Evolutionary conservation across 2,797 vertebrate genomes (phyloP).

Genomic region (Lepilemur septentrionalis): DNA sequence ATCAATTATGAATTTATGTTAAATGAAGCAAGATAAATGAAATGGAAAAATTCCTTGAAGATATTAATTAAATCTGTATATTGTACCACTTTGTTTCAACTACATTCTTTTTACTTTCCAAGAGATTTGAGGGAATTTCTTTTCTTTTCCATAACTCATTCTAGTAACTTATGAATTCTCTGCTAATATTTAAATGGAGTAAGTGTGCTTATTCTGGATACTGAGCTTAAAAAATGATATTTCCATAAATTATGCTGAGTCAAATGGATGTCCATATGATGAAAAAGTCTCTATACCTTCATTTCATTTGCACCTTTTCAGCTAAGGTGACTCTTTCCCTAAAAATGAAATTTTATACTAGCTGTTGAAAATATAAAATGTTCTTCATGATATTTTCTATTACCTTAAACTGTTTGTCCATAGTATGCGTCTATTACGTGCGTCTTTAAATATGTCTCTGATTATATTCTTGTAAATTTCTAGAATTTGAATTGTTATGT

Average conservation of each 20-base stretch:
- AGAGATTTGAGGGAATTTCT: background rate
- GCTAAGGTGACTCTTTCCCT: background rate
- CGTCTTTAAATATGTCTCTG: background rate
- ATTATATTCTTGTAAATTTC: background rate
- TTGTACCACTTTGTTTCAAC: background rate
- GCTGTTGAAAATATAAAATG: background rate
- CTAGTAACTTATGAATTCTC: background rate
- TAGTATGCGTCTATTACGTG: background rate
- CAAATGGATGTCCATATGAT: background rate
- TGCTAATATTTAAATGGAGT: background rate
- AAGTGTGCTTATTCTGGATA: background rate
- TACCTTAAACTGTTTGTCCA: background rate
- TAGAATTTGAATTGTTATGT: background rate
- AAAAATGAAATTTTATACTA: background rate
- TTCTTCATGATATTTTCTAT: background rate
- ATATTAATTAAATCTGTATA: background rate
- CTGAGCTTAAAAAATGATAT: background rate
- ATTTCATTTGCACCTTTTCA: background rate
- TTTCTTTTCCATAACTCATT: background rate
- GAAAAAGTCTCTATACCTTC: background rate
- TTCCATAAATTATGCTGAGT: background rate
- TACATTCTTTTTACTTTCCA: background rate
- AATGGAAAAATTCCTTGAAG: background rate
- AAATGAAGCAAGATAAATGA: background rate
- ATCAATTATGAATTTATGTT: background rate